phyloP scores from a whole-genome alignment of 2,888 invertebrate species.

The Drosophila mayaguana region DNA sequence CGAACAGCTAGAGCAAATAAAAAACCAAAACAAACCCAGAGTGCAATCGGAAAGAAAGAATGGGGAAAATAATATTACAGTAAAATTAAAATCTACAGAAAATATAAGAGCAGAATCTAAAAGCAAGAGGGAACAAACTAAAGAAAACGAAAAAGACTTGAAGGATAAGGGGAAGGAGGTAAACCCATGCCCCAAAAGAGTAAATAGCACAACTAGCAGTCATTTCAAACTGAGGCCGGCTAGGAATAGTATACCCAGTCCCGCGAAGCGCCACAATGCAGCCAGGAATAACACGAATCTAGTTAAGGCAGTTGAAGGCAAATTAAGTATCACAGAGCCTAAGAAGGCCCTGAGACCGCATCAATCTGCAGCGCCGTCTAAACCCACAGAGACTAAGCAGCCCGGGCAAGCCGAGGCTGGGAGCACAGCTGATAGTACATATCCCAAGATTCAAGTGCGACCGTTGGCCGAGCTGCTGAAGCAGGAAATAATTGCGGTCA shows the following conservation, averaged over 20 bases:
- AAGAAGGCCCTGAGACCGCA: background rate
- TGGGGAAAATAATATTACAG: background rate
- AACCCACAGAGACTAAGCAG: background rate
- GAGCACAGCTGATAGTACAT: constrained; percentile 2
- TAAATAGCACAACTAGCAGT: background rate
- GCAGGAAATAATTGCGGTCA: constrained; percentile 58
- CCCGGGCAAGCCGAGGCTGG: background rate
- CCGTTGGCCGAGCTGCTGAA: constrained; percentile 75
- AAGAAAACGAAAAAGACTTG: background rate
- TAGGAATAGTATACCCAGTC: background rate
- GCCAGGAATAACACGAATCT: background rate
- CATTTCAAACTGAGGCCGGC: background rate
- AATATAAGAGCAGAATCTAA: background rate
- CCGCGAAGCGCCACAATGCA: background rate
- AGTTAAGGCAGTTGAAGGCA: background rate
- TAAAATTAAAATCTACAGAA: background rate
- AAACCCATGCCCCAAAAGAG: background rate
- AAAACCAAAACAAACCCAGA: background rate
- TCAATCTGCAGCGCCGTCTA: background rate
- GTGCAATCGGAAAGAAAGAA: background rate
- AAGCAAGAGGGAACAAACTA: background rate
- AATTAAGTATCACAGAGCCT: background rate
- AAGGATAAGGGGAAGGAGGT: background rate
- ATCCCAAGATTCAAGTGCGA: constrained; percentile 76
- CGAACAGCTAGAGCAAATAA: background rate